Base-by-base conservation (phyloP, 2,113 vertebrate species). In the Hippocampus mohnikei region DNA sequence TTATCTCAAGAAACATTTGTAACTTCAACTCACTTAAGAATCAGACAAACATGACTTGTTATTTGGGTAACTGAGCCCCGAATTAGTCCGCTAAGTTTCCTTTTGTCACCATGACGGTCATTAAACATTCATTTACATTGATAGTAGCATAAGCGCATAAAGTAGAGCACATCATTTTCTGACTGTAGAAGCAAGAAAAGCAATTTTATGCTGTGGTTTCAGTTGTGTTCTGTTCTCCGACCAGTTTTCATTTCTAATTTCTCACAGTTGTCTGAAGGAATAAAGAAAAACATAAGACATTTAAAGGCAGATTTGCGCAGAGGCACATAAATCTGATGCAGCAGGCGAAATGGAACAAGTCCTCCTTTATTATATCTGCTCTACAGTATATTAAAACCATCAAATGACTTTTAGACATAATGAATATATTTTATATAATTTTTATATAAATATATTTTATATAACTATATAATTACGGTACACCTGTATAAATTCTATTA, bases 401-500 rank as follows among this genome's bases (percentile, higher is more conserved):
- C 27, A 58, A 25, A 58, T 58, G 4, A 58, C 55, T 58, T 58
- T 5, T 27, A 25, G 6, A 25, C 23, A 23, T 56, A 56, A 56
- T 56, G 9, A 56, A 12, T n/a, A 25, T 4, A 37, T 37, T 37
- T n/a, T n/a, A n/a, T n/a, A n/a, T n/a, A n/a, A n/a, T n/a, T n/a
- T n/a, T n/a, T n/a, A n/a, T n/a, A n/a, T n/a, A n/a, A n/a, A n/a
- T n/a, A n/a, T n/a, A n/a, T n/a, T n/a, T n/a, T n/a, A n/a, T n/a
- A n/a, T n/a, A n/a, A n/a, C n/a, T n/a, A 33, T 33, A 33, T 33
- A 33, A 33, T 33, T 33, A 33, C 29, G 29, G 55, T 56, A 58
- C n/a, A 23, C 27, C 55, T 25, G 55, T 16, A 18, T 41, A 55
- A 55, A 71, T 71, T 33, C 64, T 41, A 55, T 64, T 52, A 46